Evolutionary conservation across 2,797 vertebrate genomes (phyloP), one percentile per base, ranked within the genome.

Genomic region (Microtus agrestis): DNA sequence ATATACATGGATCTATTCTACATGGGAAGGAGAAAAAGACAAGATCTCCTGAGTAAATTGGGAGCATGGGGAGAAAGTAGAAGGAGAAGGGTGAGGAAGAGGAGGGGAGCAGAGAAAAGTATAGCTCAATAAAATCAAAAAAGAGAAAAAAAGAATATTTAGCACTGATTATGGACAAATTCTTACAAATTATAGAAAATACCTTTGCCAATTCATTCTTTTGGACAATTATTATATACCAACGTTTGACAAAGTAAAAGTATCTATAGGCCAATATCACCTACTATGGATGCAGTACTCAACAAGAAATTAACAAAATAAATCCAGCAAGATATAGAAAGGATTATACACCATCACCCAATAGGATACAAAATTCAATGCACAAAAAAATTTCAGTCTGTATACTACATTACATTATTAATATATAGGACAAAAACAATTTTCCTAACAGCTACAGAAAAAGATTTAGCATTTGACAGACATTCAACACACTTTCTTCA

Each of bases 121-220:
- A 23, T 23, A 59, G 56, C 56, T 59, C 56, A 59, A 59, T 59
- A 59, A 59, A 59, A 59, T 59, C 56, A 59, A 23, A 23, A 56
- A 21, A 21, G 1, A 21, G 1, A 1, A 21, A 21, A 21, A 21
- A 81, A 65, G 13, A 80, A 25, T 77, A 59, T 48, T 71, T 67
- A 61, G 14, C 71, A 77, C 5, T 31, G 61, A 15, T 69, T 80
- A 56, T 74, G 79, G 34, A 89, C 40, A 79, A 27, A 84, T n/a
- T 67, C 40, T 93, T 93, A 56, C 46, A 85, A 65, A 76, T 91
- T 71, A n/a, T n/a, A 87, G 27, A 84, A 78, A 51, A 74, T 65
- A 65, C 17, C 4, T 34, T 76, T 65, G 9, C 56, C 31, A 84
- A 14, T 19, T 95, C 69, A 71, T 40, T 74, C 34, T 43, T 17